Conservation (phyloP, 2,113 vertebrate genomes). For the Oncorhynchus kisutch region DNA sequence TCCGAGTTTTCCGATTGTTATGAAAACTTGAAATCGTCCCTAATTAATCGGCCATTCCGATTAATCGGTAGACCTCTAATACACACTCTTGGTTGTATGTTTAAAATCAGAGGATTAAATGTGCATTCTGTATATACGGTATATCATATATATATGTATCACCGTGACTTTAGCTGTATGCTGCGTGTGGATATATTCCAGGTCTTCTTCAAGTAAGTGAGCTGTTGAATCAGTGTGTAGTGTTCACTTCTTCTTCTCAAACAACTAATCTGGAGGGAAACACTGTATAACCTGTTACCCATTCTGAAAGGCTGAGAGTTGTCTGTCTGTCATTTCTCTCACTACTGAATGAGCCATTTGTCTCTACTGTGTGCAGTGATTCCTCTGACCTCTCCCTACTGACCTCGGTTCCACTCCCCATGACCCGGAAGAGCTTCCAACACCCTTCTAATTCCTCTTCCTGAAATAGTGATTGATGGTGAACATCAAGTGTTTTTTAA, state of each 20-base stretch:
- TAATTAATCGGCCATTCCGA: too few relatives aligned
- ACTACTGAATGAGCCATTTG: neutral
- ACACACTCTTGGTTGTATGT: neutral
- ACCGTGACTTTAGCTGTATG: slow-evolving; percentile 52
- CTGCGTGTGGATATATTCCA: slow-evolving; percentile 49
- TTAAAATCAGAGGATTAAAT: neutral
- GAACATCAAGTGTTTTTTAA: neutral
- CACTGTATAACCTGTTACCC: neutral
- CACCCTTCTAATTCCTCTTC: neutral
- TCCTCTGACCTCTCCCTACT: neutral
- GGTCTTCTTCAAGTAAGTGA: slow-evolving; percentile 60
- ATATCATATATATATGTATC: neutral
- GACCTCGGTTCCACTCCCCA: neutral
- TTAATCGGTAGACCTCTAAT: too few relatives aligned
- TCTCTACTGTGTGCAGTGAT: neutral
- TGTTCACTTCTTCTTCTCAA: slow-evolving; percentile 5
- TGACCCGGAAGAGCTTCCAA: neutral
- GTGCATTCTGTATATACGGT: neutral
- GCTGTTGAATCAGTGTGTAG: slow-evolving; percentile 27
- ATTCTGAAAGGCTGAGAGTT: neutral
- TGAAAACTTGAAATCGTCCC: too few relatives aligned
- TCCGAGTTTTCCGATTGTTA: too few relatives aligned
- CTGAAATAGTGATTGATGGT: neutral
- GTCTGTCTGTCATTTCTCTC: neutral
- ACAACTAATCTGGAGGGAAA: neutral